These are phyloP conservation scores for Luffia ferchaultella DNA, from an alignment of 2,888 invertebrate species.

Conservation along the genomic window DNA sequence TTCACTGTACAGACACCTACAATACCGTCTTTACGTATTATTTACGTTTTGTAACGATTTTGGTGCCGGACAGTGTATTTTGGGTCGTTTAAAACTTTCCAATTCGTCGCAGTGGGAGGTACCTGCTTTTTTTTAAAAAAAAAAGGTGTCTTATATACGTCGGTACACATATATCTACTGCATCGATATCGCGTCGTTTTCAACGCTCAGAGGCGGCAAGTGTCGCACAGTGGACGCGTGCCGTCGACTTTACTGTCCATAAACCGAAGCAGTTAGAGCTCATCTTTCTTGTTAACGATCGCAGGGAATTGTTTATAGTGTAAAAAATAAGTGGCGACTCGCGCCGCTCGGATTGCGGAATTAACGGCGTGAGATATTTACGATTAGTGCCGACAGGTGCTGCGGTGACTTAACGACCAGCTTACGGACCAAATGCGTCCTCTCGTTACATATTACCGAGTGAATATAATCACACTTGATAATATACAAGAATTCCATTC, in stretches of 20 bases:
- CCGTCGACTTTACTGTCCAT: conserved; percentile 58
- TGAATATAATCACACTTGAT: not conserved
- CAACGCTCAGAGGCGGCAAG: conserved; percentile 19
- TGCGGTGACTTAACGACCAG: conserved; percentile 6
- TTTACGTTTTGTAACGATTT: too few relatives aligned
- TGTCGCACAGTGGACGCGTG: conserved; percentile 44
- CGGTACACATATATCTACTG: too few relatives aligned
- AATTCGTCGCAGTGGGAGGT: not conserved
- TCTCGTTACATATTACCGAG: not conserved
- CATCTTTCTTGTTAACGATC: conserved; percentile 65
- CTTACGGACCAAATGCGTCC: not conserved
- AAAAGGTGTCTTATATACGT: not conserved
- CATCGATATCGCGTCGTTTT: not conserved
- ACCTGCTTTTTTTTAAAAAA: not conserved
- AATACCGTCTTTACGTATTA: too few relatives aligned
- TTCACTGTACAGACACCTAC: not conserved
- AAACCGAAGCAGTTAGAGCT: conserved; percentile 56
- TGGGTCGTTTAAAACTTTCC: not conserved
- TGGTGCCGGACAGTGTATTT: too few relatives aligned
- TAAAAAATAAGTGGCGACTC: conserved; percentile 46
- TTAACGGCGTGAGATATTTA: conserved; percentile 51
- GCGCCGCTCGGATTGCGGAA: conserved; percentile 32
- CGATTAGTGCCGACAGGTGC: conserved; percentile 25
- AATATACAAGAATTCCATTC: too few relatives aligned
- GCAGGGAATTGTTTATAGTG: conserved; percentile 54